These are phyloP conservation scores for Epicampocera succincta DNA, from an alignment of 2,888 invertebrate species.

Conservation along the genomic window DNA sequence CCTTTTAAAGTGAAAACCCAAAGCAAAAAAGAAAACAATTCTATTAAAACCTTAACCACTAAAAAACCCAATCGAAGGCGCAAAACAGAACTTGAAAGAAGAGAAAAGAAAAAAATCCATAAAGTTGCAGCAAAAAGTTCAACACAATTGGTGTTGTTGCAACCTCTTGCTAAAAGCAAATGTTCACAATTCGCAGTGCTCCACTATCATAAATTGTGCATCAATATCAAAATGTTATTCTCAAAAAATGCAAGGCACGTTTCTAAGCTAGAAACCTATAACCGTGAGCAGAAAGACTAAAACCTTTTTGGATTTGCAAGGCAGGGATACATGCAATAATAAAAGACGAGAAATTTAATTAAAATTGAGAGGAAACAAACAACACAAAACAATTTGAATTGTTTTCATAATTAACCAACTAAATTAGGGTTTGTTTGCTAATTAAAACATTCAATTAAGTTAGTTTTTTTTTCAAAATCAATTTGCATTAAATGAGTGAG, in stretches of 20 bases:
- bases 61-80: background rate
- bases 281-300: conserved; percentile 69
- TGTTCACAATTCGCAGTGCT: conserved; percentile 64
- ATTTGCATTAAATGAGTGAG: conserved; percentile 23
- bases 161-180: conserved; percentile 10
- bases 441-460: conserved; percentile 38
- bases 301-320: conserved; percentile 22
- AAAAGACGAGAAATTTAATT: conserved; percentile 42
- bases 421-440: conserved; percentile 48
- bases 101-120: background rate
- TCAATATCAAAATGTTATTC: conserved; percentile 27
- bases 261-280: conserved; percentile 67
- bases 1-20: background rate
- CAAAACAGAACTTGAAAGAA: conserved; percentile 16
- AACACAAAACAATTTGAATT: conserved; percentile 15
- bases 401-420: conserved; percentile 21
- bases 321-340: background rate
- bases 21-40: conserved; percentile 12
- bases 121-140: conserved; percentile 45
- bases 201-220: conserved; percentile 69
- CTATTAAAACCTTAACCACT: conserved; percentile 18
- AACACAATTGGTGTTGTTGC: conserved; percentile 50
- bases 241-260: conserved; percentile 62
- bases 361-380: background rate
- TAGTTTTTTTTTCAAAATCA: background rate